Evolutionary conservation across 2,113 vertebrate genomes (phyloP), one percentile per base, ranked within the genome.

Genomic region (Perca schrenkii): DNA sequence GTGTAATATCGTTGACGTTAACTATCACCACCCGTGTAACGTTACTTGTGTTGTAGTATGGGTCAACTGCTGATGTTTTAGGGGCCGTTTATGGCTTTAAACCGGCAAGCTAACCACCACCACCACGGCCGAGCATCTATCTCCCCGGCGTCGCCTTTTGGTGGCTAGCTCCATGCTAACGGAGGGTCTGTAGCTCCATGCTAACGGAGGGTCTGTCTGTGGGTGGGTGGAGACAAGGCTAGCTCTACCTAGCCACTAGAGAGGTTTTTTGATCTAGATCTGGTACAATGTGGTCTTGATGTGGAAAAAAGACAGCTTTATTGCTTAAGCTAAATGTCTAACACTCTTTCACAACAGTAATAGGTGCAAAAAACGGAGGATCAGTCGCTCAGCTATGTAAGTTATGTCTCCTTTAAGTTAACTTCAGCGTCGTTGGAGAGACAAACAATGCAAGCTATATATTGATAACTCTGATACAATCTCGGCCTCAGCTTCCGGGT

Each of bases 401-500:
- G 8, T 43, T 43, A 43, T 43, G 10, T 43, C 40, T 43, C 40
- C 8, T 43, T 43, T 43, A 11, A 3, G 10, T 11, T 11, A 43
- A 43, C 40, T 43, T 43, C 10, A 43, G 10, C 40, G 40, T 43
- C 40, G 40, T 43, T 43, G 40, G 40, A 78, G 75, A 62, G 57
- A 5, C 40, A 86, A 91, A 91, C 88, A 88, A 86, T 88, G 63
- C 83, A 2, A 43, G 40, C 10, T 43, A 43, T 66, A n/a, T 46
- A 53, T 46, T 56, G 60, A 80, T 61, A 72, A 66, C 71, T 74
- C 2, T 16, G 54, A 25, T n/a, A 53, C 36, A 22, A 40, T 60
- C 28, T 82, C 47, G 78, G 79, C 77, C 65, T 64, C 47, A 31
- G 70, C 89, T 90, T 86, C 84, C 81, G 88, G 82, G 79, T 88